A percentile compares a stretch with the other conserved stretches of the same genome.
phyloP scores from a whole-genome alignment of 2,797 vertebrate genomes.

The Morus bassanus region DNA sequence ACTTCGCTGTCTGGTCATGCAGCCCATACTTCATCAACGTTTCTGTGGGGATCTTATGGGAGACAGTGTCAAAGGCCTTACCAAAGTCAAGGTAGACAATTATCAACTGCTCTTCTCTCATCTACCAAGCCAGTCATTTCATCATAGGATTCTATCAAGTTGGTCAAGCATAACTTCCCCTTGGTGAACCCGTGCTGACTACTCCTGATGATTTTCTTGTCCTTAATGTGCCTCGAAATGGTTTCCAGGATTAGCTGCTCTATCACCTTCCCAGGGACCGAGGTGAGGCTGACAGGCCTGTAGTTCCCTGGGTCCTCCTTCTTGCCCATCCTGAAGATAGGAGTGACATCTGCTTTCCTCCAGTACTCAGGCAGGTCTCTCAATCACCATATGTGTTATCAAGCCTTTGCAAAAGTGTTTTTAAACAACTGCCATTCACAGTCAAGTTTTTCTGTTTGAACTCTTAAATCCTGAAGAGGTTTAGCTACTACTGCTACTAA shows the following conservation, averaged over 20 bases:
- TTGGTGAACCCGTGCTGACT: neutral
- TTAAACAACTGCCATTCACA: neutral
- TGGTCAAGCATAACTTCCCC: neutral
- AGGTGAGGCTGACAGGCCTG: neutral
- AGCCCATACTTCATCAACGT: neutral
- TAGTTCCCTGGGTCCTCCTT: neutral
- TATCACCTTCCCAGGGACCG: neutral
- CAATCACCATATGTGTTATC: neutral
- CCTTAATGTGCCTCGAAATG: neutral
- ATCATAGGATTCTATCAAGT: neutral
- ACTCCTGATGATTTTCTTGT: neutral
- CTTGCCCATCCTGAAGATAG: neutral
- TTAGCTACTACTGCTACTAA: neutral
- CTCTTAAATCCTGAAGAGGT: neutral
- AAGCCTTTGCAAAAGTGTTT: neutral
- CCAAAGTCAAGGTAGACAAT: neutral
- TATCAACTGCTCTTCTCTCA: neutral
- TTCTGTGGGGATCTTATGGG: neutral
- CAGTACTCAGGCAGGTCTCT: neutral
- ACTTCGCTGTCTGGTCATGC: neutral
- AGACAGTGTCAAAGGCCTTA: neutral
- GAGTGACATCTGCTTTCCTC: neutral
- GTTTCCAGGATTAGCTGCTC: neutral
- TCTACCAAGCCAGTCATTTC: neutral
- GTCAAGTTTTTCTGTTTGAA: neutral